Base-by-base conservation (phyloP, 2,797 vertebrate genomes). In the Eulemur albifrons region DNA sequence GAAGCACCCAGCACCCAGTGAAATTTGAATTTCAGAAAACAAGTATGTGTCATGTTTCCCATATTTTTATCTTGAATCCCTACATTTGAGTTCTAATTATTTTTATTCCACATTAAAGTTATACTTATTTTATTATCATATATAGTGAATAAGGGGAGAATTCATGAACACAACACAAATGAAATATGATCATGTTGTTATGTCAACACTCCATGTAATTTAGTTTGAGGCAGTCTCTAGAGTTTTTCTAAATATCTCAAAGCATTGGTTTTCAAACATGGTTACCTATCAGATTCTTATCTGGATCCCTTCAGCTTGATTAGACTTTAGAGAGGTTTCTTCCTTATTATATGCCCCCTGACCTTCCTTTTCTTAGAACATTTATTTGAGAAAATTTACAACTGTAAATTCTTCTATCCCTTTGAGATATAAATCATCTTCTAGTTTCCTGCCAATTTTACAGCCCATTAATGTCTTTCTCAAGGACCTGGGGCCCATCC, bases 111-210 rank as follows among this genome's bases (percentile, higher is more conserved):
- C 32, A 54, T 25, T 57, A 84, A 87, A 17, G 0, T 91, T 87
- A 92, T 63, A 59, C 67, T 65, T 85, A 54, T 90, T 97, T 97
- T 96, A 92, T 35, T 95, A 20, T 89, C 35, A 80, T 14, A 43
- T 17, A 21, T 15, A 35, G 32, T 48, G 48, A 63, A 5, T 25
- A 70, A 38, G 17, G 21, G 25, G 32, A 76, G 12, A 83, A 95
- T 77, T 92, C 17, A 93, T 75, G 57, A 96, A 45, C 2, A 30
- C 4, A 70, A 27, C n/a, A 57, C 4, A 91, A 35, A 61, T 48
- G 25, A 76, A 86, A 27, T 84, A 77, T 32, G 54, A 76, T 95
- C 61, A 54, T 81, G 20, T 65, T 69, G 54, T 79, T 90, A 83
- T n/a, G 21, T 48, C 3, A 70, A n/a, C 21, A 27, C 30, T 35